These are phyloP conservation scores for Typhlichthys eigenmanni DNA, from an alignment of 2,797 vertebrate species.

Conservation along the genomic window DNA sequence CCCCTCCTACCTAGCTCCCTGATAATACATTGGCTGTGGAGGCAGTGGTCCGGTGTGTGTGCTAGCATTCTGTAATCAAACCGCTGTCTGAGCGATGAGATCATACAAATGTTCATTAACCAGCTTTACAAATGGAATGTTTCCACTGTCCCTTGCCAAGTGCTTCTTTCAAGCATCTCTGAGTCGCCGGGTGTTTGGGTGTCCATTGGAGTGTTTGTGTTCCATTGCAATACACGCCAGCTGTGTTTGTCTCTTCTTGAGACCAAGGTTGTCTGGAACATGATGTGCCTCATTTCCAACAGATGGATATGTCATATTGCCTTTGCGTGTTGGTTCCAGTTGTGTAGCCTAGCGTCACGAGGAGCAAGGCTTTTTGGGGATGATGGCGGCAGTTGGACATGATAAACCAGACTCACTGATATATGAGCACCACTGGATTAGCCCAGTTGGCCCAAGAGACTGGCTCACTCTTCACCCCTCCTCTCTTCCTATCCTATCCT, in stretches of 20 bases:
- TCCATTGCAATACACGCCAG: neutral
- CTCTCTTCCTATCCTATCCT: conserved; percentile 3
- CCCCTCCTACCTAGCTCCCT: conserved; percentile 18
- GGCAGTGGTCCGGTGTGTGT: conserved; percentile 2
- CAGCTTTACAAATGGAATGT: conserved; percentile 26
- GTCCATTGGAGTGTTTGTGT: conserved; percentile 11
- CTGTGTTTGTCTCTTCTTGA: neutral
- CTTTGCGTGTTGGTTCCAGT: neutral
- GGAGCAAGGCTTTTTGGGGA: conserved; percentile 49
- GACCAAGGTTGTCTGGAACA: too few species aligned
- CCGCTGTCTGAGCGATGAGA: conserved; percentile 37
- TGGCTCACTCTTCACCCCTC: neutral
- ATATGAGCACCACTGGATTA: conserved; percentile 59
- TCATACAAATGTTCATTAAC: conserved; percentile 29
- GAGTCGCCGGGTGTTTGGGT: conserved; percentile 12
- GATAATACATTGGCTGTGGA: conserved; percentile 18
- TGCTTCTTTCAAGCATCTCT: neutral
- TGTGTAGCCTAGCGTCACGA: conserved; percentile 23
- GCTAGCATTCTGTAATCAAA: neutral
- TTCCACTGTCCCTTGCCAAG: conserved; percentile 34
- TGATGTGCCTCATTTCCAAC: too few species aligned
- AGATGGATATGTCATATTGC: neutral
- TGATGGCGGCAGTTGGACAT: conserved; percentile 47
- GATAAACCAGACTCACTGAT: conserved; percentile 67
- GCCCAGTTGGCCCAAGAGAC: conserved; percentile 64